phyloP scores from a whole-genome alignment of 2,113 vertebrate genomes.

The Sardina pilchardus region DNA sequence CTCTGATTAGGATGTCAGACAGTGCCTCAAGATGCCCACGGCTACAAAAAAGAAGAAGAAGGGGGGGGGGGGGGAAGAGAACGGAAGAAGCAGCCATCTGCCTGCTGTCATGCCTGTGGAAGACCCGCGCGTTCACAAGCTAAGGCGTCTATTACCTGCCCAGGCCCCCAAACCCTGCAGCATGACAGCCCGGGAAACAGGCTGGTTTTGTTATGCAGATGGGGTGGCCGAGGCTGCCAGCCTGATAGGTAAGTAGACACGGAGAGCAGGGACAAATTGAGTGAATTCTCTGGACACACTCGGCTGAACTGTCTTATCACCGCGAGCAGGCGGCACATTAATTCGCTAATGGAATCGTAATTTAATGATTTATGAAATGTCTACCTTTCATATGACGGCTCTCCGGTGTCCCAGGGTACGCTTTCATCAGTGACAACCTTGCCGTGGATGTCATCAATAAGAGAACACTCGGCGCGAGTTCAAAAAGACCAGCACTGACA shows the following conservation, averaged over 20 bases:
- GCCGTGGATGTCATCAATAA: not conserved
- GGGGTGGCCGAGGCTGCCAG: not conserved
- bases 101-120: constrained; percentile 18
- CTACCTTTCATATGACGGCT: constrained; percentile 28
- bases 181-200: constrained; percentile 19
- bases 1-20: constrained; percentile 16
- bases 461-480: not conserved
- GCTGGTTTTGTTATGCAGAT: constrained; percentile 35
- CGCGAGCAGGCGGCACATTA: constrained; percentile 30
- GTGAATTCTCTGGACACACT: constrained; percentile 31
- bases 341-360: constrained; percentile 45
- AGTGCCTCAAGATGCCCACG: not conserved
- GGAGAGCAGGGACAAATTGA: not conserved
- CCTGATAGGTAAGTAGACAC: not conserved
- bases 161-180: not conserved
- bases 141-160: constrained; percentile 16
- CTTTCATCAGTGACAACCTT: constrained; percentile 19
- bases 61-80: too few species aligned
- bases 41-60: not conserved
- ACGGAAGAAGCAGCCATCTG: constrained; percentile 24
- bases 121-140: constrained; percentile 27
- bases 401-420: constrained; percentile 16
- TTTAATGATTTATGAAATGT: constrained; percentile 48
- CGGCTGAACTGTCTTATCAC: constrained; percentile 32
- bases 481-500: not conserved